These are phyloP conservation scores for Rotaria magnacalcarata DNA, from an alignment of 2,888 invertebrate genomes.

Conservation along the genomic window DNA sequence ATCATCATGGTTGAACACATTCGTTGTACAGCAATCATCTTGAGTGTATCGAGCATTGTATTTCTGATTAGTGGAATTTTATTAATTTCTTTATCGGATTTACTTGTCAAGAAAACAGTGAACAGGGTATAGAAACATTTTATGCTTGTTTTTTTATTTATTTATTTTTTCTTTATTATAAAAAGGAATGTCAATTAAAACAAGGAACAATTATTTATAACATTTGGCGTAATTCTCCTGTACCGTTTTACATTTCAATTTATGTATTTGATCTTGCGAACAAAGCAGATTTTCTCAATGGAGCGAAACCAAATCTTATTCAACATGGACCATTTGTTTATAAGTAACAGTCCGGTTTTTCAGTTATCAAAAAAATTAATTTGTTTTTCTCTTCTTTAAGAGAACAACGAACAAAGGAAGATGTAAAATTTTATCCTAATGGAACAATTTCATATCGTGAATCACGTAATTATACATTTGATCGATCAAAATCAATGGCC, in stretches of 20 bases:
- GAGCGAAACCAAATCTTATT: neutral
- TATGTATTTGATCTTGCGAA: neutral
- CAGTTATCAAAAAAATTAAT: too few species aligned
- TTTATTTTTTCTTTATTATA: neutral
- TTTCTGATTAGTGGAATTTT: neutral
- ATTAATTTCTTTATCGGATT: neutral
- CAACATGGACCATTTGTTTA: slow-evolving; percentile 35
- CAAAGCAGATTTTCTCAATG: neutral
- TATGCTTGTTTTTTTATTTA: neutral
- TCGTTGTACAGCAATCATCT: neutral
- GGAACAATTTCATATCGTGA: slow-evolving; percentile 18
- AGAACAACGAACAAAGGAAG: neutral
- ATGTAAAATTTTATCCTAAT: neutral
- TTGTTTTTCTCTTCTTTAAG: neutral
- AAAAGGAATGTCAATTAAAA: neutral
- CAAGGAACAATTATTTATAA: neutral
- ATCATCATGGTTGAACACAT: neutral
- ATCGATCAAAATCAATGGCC: neutral
- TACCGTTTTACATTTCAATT: neutral
- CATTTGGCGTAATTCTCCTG: neutral
- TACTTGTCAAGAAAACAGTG: neutral
- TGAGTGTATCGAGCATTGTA: neutral
- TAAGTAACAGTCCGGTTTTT: neutral
- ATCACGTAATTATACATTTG: neutral
- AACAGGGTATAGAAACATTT: neutral